Evolutionary conservation across 2,113 vertebrate species (phyloP).

Genomic region (Nesospiza acunhae): DNA sequence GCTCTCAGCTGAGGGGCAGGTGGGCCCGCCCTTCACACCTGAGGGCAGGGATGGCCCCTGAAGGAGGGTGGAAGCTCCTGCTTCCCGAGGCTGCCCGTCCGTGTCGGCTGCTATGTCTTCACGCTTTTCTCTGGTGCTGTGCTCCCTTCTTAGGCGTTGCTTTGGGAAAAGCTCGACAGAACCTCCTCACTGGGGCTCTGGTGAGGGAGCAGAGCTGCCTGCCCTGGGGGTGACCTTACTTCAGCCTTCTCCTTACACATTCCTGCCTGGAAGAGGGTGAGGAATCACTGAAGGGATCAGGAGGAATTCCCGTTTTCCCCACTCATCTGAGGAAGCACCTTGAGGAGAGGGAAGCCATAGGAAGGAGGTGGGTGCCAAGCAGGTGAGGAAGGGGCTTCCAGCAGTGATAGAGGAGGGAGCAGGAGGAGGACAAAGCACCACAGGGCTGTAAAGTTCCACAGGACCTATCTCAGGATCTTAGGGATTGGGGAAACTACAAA

Average conservation of each 20-base stretch:
- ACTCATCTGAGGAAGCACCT: accelerated
- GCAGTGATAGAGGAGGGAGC: no score
- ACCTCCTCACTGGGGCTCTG: accelerated
- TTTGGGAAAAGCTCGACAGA: background rate
- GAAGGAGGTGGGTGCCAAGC: background rate
- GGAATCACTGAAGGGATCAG: background rate
- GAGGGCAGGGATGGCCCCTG: background rate
- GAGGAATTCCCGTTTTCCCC: accelerated
- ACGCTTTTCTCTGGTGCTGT: accelerated
- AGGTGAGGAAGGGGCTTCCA: background rate
- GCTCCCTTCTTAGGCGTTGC: background rate
- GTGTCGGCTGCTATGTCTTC: accelerated
- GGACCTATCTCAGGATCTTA: accelerated
- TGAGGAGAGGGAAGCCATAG: background rate
- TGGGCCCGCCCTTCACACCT: accelerated
- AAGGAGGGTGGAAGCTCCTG: accelerated
- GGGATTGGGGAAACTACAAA: background rate
- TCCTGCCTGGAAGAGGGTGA: background rate
- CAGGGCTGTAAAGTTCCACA: accelerated
- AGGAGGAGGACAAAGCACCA: no score
- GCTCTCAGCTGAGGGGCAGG: accelerated
- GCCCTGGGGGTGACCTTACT: accelerated
- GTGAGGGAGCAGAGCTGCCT: accelerated
- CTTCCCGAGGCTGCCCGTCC: background rate
- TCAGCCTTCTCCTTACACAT: background rate